Conservation (phyloP, 1,140 invertebrate genomes). For the Amyelois transitella region DNA sequence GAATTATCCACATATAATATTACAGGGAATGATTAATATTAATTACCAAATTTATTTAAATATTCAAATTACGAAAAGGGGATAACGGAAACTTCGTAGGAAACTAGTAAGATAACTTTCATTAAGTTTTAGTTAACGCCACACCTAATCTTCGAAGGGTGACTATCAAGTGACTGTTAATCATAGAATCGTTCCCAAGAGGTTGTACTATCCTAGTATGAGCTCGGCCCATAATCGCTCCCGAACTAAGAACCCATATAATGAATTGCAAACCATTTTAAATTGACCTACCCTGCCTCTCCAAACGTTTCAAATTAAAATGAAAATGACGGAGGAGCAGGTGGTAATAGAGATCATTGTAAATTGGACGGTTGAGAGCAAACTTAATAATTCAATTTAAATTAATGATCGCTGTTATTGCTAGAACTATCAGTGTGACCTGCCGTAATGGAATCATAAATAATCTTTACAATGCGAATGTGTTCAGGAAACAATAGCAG, state of each 20-base stretch:
- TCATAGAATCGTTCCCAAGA: slow-evolving; percentile 22
- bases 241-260: slow-evolving; percentile 18
- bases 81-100: slow-evolving; percentile 4
- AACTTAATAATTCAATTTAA: slow-evolving; percentile 55
- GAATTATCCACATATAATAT: not conserved
- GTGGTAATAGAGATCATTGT: not conserved
- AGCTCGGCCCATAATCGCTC: slow-evolving; percentile 20
- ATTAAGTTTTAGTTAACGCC: slow-evolving; percentile 25
- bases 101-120: slow-evolving; percentile 19
- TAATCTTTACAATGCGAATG: slow-evolving; percentile 36
- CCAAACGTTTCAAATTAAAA: not conserved
- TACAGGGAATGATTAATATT: not conserved
- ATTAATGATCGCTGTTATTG: slow-evolving; percentile 43
- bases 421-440: slow-evolving; percentile 32
- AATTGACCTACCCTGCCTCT: not conserved
- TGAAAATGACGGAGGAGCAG: not conserved
- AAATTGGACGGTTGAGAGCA: slow-evolving; percentile 5
- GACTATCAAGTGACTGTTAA: slow-evolving; percentile 22
- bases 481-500: slow-evolving; percentile 35
- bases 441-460: slow-evolving; percentile 42
- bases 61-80: not conserved
- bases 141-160: slow-evolving; percentile 14
- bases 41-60: not conserved
- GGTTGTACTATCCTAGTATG: slow-evolving; percentile 9
- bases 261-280: slow-evolving; percentile 9